Percentiles rank a stretch among this genome's conserved stretches.
Evolutionary conservation across 2,888 invertebrate genomes (phyloP).

Genomic region (Drosophila nigritarsus): DNA sequence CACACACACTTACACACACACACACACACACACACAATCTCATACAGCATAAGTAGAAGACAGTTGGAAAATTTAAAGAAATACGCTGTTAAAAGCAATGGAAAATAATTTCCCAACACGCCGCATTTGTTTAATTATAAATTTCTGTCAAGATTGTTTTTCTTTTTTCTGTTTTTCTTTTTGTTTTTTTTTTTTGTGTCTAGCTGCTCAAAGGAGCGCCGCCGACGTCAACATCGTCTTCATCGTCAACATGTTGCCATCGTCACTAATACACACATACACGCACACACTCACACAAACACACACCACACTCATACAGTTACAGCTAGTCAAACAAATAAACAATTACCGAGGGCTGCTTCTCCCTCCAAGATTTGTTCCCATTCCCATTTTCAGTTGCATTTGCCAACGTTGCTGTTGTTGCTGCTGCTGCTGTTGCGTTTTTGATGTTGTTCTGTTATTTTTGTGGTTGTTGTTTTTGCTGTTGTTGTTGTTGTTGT

Average conservation of each 20-base stretch:
- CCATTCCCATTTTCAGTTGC: conserved; percentile 44
- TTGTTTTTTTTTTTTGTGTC: neutral
- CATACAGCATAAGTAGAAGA: conserved; percentile 26
- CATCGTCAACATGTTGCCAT: conserved; percentile 69
- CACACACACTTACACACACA: conserved; percentile 14
- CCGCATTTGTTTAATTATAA: conserved; percentile 79
- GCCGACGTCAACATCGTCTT: conserved; percentile 59
- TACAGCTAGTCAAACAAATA: conserved; percentile 70
- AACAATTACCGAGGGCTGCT: conserved; percentile 63
- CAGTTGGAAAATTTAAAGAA: conserved; percentile 74
- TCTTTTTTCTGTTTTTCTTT: conserved; percentile 36
- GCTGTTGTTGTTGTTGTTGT: conserved; percentile 36
- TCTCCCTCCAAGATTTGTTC: conserved; percentile 24
- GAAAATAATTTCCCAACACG: conserved; percentile 73
- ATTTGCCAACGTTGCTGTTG: conserved; percentile 54
- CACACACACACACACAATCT: conserved; percentile 13
- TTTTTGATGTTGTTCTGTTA: conserved; percentile 49
- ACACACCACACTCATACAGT: conserved; percentile 1
- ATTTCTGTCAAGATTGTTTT: conserved; percentile 76
- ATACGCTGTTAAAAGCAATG: conserved; percentile 72
- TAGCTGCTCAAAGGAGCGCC: conserved; percentile 73
- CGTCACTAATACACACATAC: conserved; percentile 29
- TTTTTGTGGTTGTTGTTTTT: conserved; percentile 24
- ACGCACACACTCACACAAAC: neutral
- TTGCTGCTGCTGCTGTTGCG: conserved; percentile 34